A percentile compares a stretch with the other conserved stretches of the same genome.
These are phyloP conservation scores for Oikopleura dioica DNA, from an alignment of 23 tunicate genomes.

Conservation along the genomic window DNA sequence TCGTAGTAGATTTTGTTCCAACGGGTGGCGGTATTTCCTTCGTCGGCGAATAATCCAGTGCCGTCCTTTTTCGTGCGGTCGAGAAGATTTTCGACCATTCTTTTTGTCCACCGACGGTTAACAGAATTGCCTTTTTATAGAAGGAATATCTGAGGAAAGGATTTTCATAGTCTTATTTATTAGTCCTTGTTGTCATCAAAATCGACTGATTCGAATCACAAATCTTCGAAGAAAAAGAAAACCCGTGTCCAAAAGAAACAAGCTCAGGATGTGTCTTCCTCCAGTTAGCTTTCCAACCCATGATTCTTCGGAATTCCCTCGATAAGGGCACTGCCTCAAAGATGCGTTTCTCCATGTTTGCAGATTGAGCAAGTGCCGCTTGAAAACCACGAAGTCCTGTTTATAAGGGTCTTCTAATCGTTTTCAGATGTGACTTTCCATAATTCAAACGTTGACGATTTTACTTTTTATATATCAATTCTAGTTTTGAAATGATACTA, in stretches of 20 bases:
- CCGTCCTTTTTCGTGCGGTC: slow-evolving; percentile 8
- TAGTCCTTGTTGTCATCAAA: too few relatives aligned
- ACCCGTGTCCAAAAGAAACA: neutral
- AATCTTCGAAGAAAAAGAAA: too few relatives aligned
- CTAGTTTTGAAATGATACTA: too few relatives aligned
- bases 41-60: neutral
- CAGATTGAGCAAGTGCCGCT: neutral
- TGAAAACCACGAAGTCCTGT: slow-evolving; percentile 7
- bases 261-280: neutral
- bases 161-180: too few relatives aligned
- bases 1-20: neutral
- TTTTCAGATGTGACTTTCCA: too few relatives aligned
- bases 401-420: too few relatives aligned
- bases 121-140: neutral
- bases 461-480: too few relatives aligned
- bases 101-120: neutral
- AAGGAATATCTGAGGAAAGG: too few relatives aligned
- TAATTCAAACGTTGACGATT: too few relatives aligned
- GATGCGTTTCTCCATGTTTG: neutral
- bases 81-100: neutral
- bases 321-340: neutral
- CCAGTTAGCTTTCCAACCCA: neutral
- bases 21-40: neutral
- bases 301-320: neutral
- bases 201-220: too few relatives aligned